These are phyloP conservation scores for Pandemis cinnamomeana DNA, from an alignment of 2,888 invertebrate species.

Conservation along the genomic window DNA sequence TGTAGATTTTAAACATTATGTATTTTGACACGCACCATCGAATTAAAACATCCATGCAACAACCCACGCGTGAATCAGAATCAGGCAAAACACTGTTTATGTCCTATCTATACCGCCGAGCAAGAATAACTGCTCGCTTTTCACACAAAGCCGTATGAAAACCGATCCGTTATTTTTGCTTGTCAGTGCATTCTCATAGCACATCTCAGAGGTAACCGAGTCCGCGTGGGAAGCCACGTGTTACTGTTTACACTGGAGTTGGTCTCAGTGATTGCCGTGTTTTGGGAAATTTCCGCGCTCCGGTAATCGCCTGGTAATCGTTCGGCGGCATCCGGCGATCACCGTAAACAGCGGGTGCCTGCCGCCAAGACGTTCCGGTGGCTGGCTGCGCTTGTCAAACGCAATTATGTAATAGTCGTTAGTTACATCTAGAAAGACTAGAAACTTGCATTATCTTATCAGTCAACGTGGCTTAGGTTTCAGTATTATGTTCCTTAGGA, in stretches of 20 bases:
- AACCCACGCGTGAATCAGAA: no score
- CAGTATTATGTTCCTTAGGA: no score
- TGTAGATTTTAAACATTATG: no score
- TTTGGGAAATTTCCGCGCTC: conserved; percentile 27
- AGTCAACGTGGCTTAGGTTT: not conserved
- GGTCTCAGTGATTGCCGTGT: not conserved
- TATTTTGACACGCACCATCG: no score
- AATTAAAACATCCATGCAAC: no score
- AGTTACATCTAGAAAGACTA: not conserved
- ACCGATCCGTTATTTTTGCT: no score
- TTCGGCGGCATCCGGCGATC: conserved; percentile 31
- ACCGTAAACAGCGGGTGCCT: conserved; percentile 29
- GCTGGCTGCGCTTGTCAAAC: conserved; percentile 22
- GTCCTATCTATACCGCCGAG: no score
- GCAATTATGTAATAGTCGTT: not conserved
- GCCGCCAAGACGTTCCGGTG: conserved; percentile 22
- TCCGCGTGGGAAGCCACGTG: not conserved
- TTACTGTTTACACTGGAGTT: not conserved
- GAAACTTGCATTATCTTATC: not conserved
- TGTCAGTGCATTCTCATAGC: not conserved
- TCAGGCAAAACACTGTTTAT: no score
- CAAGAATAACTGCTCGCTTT: no score
- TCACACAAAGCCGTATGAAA: no score
- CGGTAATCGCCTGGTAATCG: conserved; percentile 16
- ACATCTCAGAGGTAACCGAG: not conserved